Conservation (phyloP, 1,140 invertebrate genomes). For the Leptinotarsa texana region DNA sequence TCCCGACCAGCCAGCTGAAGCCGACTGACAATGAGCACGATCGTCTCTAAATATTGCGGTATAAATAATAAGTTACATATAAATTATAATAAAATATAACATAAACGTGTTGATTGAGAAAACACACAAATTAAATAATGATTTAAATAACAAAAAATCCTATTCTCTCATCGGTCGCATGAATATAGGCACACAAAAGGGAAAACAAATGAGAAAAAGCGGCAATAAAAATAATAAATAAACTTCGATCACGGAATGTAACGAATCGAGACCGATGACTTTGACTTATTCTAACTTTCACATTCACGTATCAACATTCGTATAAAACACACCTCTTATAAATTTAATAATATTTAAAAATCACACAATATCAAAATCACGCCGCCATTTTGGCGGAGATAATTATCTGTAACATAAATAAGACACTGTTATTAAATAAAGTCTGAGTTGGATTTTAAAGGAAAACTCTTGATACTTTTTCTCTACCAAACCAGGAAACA, state of each 20-base stretch:
- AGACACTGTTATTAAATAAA: constrained; percentile 47
- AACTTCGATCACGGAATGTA: constrained; percentile 54
- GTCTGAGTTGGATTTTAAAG: constrained; percentile 39
- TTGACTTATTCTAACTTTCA: constrained; percentile 53
- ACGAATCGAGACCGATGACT: constrained; percentile 53
- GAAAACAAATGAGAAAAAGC: constrained; percentile 42
- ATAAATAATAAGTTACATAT: constrained; percentile 59
- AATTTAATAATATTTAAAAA: constrained; percentile 51
- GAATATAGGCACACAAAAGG: constrained; percentile 32
- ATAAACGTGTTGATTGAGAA: constrained; percentile 54
- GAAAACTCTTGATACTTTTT: constrained; percentile 28
- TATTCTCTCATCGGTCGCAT: constrained; percentile 52
- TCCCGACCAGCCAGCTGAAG: constrained; percentile 35
- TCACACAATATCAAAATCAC: constrained; percentile 57
- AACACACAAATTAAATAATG: constrained; percentile 57
- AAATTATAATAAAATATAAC: constrained; percentile 58
- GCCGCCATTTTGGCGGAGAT: constrained; percentile 43
- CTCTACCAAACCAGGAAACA: constrained; percentile 1
- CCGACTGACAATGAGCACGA: constrained; percentile 43
- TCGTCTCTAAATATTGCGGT: constrained; percentile 50
- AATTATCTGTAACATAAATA: constrained; percentile 49
- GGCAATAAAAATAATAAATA: constrained; percentile 49
- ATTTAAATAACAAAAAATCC: constrained; percentile 56
- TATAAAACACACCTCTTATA: constrained; percentile 53
- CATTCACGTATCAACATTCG: constrained; percentile 52